These are phyloP conservation scores for Lithobates pipiens DNA, from an alignment of 2,797 vertebrate genomes.

Conservation along the genomic window DNA sequence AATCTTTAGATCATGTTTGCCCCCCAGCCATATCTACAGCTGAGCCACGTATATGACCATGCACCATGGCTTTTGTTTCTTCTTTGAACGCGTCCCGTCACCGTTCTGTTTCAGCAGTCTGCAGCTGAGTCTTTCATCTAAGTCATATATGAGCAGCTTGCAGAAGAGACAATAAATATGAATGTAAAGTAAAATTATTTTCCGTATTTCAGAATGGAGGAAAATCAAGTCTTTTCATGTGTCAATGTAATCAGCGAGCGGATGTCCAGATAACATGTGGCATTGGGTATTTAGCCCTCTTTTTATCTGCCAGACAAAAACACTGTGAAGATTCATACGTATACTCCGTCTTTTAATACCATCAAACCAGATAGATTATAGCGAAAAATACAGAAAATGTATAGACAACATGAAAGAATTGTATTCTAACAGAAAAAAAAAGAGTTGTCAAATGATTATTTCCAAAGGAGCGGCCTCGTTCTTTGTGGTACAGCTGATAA, in stretches of 20 bases:
- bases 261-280: not conserved
- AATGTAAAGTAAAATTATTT: not conserved
- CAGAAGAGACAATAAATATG: not conserved
- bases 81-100: no score
- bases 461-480: constrained; percentile 16
- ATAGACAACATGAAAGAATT: constrained; percentile 32
- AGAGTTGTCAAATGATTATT: constrained; percentile 38
- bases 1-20: no score
- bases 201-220: not conserved
- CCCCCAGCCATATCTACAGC: not conserved
- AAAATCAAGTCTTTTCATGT: not conserved
- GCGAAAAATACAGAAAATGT: constrained; percentile 16
- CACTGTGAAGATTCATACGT: not conserved
- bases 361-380: constrained; percentile 44
- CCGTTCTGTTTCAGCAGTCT: not conserved
- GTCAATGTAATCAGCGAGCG: not conserved
- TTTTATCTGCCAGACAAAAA: constrained; percentile 14
- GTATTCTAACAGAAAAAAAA: constrained; percentile 21
- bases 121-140: not conserved
- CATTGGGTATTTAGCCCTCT: not conserved
- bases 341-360: constrained; percentile 17
- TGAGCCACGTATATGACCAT: not conserved
- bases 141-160: not conserved
- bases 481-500: constrained; percentile 49
- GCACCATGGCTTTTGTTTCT: not conserved